phyloP scores from a whole-genome alignment of 2,113 vertebrate genomes.

The Edolisoma coerulescens region DNA sequence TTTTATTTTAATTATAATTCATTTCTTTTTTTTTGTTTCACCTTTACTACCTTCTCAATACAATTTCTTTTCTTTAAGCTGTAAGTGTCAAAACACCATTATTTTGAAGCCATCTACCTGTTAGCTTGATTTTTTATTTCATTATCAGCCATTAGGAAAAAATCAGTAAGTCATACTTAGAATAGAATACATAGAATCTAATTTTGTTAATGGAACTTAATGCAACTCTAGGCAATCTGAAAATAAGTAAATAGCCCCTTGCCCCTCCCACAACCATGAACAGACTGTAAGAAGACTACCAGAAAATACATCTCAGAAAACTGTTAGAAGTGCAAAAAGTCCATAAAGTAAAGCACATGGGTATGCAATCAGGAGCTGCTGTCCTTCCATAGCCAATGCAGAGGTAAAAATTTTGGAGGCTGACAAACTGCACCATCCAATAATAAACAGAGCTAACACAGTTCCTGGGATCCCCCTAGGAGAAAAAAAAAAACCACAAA shows the following conservation, averaged over 20 bases:
- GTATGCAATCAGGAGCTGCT: conserved; percentile 87
- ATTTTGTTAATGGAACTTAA: conserved; percentile 33
- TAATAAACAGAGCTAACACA: conserved; percentile 69
- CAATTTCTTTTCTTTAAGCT: conserved; percentile 11
- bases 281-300: neutral
- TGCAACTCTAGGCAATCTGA: neutral
- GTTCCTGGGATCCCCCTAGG: conserved; percentile 76
- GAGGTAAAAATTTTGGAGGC: conserved; percentile 90
- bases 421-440: conserved; percentile 88
- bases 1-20: neutral
- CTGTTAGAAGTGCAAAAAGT: conserved; percentile 83
- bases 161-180: conserved; percentile 15
- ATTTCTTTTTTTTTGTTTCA: neutral
- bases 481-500: neutral
- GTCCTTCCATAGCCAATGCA: conserved; percentile 85
- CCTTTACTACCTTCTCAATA: neutral
- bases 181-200: too few relatives aligned
- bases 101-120: neutral
- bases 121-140: neutral
- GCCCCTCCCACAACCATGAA: neutral
- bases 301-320: conserved; percentile 76
- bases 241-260: neutral
- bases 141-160: conserved; percentile 47
- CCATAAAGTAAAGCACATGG: conserved; percentile 88
- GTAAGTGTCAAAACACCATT: neutral